These are phyloP conservation scores for Melinaea marsaeus DNA, from an alignment of 2,888 invertebrate genomes.

Conservation along the genomic window DNA sequence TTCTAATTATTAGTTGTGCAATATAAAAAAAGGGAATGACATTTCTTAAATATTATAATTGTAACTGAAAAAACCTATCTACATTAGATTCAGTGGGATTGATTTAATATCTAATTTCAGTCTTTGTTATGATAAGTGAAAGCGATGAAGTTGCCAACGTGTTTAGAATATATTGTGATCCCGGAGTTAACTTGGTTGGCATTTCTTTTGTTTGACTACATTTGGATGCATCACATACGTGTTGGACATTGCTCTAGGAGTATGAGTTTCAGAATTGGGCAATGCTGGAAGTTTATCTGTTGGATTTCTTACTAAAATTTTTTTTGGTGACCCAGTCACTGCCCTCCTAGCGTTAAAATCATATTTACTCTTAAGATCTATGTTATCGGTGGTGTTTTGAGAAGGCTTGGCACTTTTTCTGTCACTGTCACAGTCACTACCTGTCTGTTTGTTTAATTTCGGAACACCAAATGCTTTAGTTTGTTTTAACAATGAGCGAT, in stretches of 20 bases:
- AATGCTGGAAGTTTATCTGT: conserved; percentile 86
- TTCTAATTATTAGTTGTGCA: conserved; percentile 7
- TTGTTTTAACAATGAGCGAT: conserved; percentile 91
- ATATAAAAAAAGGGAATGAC: conserved; percentile 10
- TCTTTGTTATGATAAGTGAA: conserved; percentile 47
- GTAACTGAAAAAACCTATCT: conserved; percentile 11
- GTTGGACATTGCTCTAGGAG: conserved; percentile 82
- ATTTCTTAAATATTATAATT: background rate
- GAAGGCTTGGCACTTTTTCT: conserved; percentile 63
- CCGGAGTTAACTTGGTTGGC: conserved; percentile 64
- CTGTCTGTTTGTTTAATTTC: conserved; percentile 72
- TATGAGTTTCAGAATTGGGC: conserved; percentile 72
- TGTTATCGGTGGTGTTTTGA: conserved; percentile 67
- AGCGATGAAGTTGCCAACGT: no score
- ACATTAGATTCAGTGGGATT: conserved; percentile 31
- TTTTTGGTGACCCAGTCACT: conserved; percentile 79
- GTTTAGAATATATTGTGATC: background rate
- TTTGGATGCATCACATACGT: conserved; percentile 81
- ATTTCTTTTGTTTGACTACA: conserved; percentile 66
- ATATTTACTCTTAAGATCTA: conserved; percentile 68
- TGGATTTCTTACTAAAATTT: conserved; percentile 81
- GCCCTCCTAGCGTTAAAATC: conserved; percentile 80
- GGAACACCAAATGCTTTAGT: conserved; percentile 91
- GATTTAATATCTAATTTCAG: conserved; percentile 48
- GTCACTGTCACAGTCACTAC: conserved; percentile 70